These are phyloP conservation scores for Goniozus legneri DNA, from an alignment of 1,140 invertebrate genomes.

Conservation along the genomic window DNA sequence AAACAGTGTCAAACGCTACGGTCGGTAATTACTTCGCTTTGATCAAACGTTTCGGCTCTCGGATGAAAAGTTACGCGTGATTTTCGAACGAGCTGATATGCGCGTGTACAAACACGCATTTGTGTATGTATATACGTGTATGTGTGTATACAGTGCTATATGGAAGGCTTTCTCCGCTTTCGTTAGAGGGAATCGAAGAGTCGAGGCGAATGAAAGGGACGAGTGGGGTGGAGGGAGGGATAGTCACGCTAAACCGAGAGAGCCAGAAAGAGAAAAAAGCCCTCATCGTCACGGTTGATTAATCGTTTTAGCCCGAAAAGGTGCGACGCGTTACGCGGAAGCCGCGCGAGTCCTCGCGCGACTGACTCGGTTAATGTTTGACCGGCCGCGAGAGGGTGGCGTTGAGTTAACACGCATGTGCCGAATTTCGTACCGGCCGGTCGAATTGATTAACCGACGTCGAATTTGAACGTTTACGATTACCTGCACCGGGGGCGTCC, in stretches of 20 bases:
- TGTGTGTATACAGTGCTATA: no score
- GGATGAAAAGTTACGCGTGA: slow-evolving; percentile 6
- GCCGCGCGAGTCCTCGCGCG: not conserved
- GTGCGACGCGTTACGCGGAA: slow-evolving; percentile 5
- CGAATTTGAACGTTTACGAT: slow-evolving; percentile 32
- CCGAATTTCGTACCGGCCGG: slow-evolving; percentile 29
- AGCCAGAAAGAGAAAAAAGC: not conserved
- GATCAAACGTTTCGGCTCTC: not conserved
- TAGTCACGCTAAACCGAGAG: not conserved
- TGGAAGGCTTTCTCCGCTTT: no score
- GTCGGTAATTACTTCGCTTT: not conserved
- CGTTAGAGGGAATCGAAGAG: slow-evolving; percentile 18
- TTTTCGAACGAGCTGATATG: slow-evolving; percentile 13
- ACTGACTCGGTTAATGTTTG: no score
- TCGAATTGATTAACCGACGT: slow-evolving; percentile 37
- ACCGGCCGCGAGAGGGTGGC: not conserved
- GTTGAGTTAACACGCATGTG: slow-evolving; percentile 20
- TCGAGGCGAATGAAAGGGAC: no score
- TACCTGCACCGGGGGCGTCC: no score
- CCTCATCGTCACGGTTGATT: slow-evolving; percentile 33
- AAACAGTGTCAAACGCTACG: no score
- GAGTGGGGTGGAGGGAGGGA: no score
- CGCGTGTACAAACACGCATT: no score
- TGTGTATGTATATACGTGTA: no score
- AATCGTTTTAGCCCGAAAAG: slow-evolving; percentile 26